Evolutionary conservation across 2,888 invertebrate genomes (phyloP), one percentile per base, ranked within the genome.

Genomic region (Geophilus truncorum): DNA sequence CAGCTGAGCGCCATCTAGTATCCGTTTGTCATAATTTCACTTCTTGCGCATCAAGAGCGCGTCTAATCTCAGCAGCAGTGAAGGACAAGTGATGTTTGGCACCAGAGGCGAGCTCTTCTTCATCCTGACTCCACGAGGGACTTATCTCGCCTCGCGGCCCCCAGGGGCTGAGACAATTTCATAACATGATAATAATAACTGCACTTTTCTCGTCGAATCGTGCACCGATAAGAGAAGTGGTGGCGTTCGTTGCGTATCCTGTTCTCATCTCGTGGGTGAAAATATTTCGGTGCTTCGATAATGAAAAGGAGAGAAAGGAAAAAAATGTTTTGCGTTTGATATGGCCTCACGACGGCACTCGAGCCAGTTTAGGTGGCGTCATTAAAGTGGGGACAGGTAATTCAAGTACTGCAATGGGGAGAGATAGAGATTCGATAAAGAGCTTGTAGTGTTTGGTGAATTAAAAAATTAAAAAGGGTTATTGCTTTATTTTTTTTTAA

Each of bases 71-170:
- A 18, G 57, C 40, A 10, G 40, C 40, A 40, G 40, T 40, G 40
- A 40, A 40, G 40, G 57, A 62, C 23, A 62, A n/a, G n/a, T n/a
- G n/a, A n/a, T n/a, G n/a, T n/a, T n/a, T n/a, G n/a, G n/a, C n/a
- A n/a, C 57, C 57, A 62, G 57, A 62, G 57, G 57, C 57, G 7
- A 62, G 57, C 57, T 62, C 57, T 62, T 62, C 57, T 62, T 62
- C 57, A 62, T 62, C 57, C 57, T 62, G 57, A 62, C 57, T 62
- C 57, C 1, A 6, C 21, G 57, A 62, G 57, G 23, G 57, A 62
- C 57, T 62, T 62, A 62, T 62, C 57, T 62, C 21, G 57, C 7
- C 21, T 62, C 57, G 21, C 57, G n/a, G 57, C 57, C n/a, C n/a
- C n/a, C n/a, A n/a, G 21, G 57, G 40, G 57, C 57, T 62, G 57